Conservation (phyloP, 2,797 vertebrate genomes). For the Adrianichthys oophorus region DNA sequence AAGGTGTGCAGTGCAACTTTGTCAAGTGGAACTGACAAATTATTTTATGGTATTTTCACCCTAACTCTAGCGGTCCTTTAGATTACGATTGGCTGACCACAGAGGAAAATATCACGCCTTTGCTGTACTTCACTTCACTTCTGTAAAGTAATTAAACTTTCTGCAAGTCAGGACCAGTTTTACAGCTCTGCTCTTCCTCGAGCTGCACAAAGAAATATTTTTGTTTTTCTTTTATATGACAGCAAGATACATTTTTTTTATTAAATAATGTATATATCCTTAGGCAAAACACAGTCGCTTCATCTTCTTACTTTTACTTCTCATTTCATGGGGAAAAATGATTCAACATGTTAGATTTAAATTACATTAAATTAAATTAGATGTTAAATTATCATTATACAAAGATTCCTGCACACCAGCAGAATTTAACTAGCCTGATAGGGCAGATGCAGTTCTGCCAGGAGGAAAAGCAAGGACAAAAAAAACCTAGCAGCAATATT, state of each 20-base stretch:
- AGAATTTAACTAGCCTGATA: background rate
- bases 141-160: background rate
- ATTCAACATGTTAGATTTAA: too few relatives aligned
- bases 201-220: too few relatives aligned
- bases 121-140: background rate
- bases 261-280: too few relatives aligned
- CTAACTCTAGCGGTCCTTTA: conserved; percentile 1
- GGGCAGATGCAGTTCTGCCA: background rate
- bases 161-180: background rate
- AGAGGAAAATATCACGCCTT: conserved; percentile 16
- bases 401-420: background rate
- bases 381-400: too few relatives aligned
- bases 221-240: too few relatives aligned
- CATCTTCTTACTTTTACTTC: too few relatives aligned
- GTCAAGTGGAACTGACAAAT: conserved; percentile 45
- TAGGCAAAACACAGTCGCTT: too few relatives aligned
- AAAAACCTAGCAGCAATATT: background rate
- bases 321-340: too few relatives aligned
- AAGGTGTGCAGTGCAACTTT: conserved; percentile 17
- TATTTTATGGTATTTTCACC: conserved; percentile 28
- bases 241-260: too few relatives aligned
- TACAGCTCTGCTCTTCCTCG: too few relatives aligned
- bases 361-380: too few relatives aligned
- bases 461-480: background rate
- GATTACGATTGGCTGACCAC: conserved; percentile 3